These are phyloP conservation scores for Drosophila albomicans DNA, from an alignment of 1,140 invertebrate species.

Conservation along the genomic window DNA sequence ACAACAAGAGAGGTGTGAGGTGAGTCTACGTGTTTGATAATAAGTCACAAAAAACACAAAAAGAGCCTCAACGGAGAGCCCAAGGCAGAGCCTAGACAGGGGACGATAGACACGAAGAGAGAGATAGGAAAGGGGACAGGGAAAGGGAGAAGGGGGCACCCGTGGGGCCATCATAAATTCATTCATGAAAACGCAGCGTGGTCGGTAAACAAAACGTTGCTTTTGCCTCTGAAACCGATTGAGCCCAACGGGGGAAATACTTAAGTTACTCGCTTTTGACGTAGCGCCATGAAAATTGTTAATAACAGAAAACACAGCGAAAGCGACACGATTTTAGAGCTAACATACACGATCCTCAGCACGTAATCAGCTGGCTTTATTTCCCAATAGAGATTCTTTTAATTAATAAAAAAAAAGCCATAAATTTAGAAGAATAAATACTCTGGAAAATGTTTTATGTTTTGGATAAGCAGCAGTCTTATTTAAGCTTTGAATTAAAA, in stretches of 20 bases:
- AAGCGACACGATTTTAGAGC: not conserved
- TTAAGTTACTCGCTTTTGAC: not conserved
- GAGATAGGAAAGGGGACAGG: not conserved
- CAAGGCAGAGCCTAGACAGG: not conserved
- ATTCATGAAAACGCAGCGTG: slow-evolving; percentile 67
- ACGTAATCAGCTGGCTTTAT: slow-evolving; percentile 10
- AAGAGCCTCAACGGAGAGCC: slow-evolving; percentile 21
- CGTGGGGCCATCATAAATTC: slow-evolving; percentile 70
- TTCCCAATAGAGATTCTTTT: not conserved
- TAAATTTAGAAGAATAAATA: not conserved
- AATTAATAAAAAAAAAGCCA: not conserved
- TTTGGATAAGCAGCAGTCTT: too few species aligned
- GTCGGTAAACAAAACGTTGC: slow-evolving; percentile 26
- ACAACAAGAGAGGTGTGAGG: slow-evolving; percentile 23
- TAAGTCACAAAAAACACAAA: slow-evolving; percentile 41
- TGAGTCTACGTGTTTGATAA: slow-evolving; percentile 45
- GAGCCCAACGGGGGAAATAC: slow-evolving; percentile 27
- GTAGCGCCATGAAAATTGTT: not conserved
- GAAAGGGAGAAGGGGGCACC: not conserved
- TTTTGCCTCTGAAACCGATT: slow-evolving; percentile 36
- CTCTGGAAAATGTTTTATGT: not conserved
- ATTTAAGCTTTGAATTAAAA: too few species aligned
- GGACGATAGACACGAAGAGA: not conserved
- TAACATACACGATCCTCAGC: slow-evolving; percentile 25
- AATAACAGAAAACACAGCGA: slow-evolving; percentile 4